Conservation (phyloP, 1,140 invertebrate genomes). For the Drosophila mayri region DNA sequence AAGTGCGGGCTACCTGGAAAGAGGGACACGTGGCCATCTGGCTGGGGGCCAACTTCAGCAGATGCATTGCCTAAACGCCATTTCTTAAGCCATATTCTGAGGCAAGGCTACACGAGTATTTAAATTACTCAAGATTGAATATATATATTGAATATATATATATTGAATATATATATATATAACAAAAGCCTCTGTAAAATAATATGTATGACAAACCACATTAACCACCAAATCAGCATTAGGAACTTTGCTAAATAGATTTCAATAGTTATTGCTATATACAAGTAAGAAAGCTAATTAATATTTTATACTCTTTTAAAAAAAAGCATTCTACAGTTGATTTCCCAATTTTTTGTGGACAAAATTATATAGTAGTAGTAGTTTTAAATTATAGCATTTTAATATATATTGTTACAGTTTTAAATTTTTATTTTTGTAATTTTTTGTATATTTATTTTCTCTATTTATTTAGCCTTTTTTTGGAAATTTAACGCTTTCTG, state of each 20-base stretch:
- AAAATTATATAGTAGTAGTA: no score
- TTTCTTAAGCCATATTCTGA: neutral
- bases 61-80: neutral
- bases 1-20: neutral
- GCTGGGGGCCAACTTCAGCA: slow-evolving; percentile 28
- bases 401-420: no score
- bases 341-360: no score
- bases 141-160: no score
- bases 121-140: no score
- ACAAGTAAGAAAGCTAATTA: neutral
- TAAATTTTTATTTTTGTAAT: no score
- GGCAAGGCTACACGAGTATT: slow-evolving; percentile 10
- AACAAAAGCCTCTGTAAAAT: neutral
- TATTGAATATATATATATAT: no score
- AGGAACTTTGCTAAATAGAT: slow-evolving; percentile 5
- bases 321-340: no score
- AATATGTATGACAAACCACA: no score
- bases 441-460: neutral
- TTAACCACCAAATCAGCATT: slow-evolving; percentile 8
- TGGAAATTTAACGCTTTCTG: slow-evolving; percentile 12
- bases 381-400: no score
- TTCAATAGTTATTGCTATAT: neutral
- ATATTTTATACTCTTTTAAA: no score
- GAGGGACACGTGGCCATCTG: slow-evolving; percentile 48
- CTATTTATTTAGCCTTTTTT: neutral